Conservation (phyloP, 2,888 invertebrate species). For the Eilema depressum region DNA sequence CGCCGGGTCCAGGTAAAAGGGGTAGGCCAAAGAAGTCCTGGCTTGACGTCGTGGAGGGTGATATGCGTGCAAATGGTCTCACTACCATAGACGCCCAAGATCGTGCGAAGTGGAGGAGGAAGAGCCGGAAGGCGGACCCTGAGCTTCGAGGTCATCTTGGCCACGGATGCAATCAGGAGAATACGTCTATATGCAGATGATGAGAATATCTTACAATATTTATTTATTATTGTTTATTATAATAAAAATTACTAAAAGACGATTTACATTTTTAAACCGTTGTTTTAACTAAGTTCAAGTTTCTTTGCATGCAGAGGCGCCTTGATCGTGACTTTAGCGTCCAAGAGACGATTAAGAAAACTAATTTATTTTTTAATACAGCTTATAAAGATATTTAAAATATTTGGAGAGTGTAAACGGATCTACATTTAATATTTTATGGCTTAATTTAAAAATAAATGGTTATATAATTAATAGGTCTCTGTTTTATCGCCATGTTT, state of each 20-base stretch:
- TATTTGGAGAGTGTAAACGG: conserved; percentile 30
- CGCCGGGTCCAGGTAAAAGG: no score
- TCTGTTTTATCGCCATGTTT: not conserved
- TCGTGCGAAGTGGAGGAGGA: no score
- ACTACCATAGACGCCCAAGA: no score
- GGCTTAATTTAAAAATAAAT: conserved; percentile 36
- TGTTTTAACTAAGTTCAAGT: conserved; percentile 29
- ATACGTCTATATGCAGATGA: no score
- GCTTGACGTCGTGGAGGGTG: no score
- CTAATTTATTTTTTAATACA: conserved; percentile 48
- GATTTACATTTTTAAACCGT: conserved; percentile 7
- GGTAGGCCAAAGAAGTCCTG: no score
- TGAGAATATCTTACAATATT: no score
- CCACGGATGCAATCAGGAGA: no score
- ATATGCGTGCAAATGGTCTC: no score
- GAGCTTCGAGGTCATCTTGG: no score
- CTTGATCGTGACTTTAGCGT: conserved; percentile 37
- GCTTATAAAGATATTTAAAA: conserved; percentile 27
- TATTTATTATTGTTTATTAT: no score
- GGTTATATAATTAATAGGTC: not conserved
- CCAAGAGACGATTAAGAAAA: conserved; percentile 39
- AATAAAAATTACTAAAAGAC: not conserved
- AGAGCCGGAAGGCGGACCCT: no score
- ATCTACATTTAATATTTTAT: conserved; percentile 35
- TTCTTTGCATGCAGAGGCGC: conserved; percentile 35